A percentile compares a stretch with the other conserved stretches of the same genome.
Evolutionary conservation across 2,888 invertebrate genomes (phyloP).

Genomic region (Macrosiphum euphorbiae): DNA sequence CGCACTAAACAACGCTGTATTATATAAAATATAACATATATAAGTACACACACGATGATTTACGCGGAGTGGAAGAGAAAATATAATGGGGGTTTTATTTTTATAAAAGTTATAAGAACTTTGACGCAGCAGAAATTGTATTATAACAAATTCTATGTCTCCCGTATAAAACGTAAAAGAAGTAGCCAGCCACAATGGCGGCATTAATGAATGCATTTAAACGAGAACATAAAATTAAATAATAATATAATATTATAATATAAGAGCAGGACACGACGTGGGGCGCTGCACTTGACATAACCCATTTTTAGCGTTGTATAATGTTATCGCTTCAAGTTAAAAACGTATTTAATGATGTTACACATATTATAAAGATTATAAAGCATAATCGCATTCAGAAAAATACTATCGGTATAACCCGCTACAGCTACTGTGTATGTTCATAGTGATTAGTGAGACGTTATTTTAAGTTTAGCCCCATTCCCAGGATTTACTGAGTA

Average conservation of each 20-base stretch:
- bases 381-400: not conserved
- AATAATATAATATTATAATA: not conserved
- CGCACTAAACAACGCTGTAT: not conserved
- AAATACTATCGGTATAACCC: not conserved
- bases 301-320: not conserved
- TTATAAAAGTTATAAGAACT: slow-evolving; percentile 15
- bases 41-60: not conserved
- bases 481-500: not conserved
- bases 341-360: not conserved
- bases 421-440: not conserved
- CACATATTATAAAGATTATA: not conserved
- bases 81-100: slow-evolving; percentile 7
- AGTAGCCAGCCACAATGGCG: not conserved
- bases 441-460: not conserved
- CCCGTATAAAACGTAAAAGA: not conserved
- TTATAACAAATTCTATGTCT: not conserved
- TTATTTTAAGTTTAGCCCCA: not conserved
- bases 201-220: not conserved
- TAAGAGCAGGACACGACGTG: not conserved
- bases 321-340: not conserved
- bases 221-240: not conserved
- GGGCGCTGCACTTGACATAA: not conserved
- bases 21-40: not conserved
- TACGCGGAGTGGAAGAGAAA: not conserved
- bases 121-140: not conserved